Evolutionary conservation across 2,888 invertebrate species (phyloP), one percentile per base, ranked within the genome.

Genomic region (Caenorhabditis japonica): DNA sequence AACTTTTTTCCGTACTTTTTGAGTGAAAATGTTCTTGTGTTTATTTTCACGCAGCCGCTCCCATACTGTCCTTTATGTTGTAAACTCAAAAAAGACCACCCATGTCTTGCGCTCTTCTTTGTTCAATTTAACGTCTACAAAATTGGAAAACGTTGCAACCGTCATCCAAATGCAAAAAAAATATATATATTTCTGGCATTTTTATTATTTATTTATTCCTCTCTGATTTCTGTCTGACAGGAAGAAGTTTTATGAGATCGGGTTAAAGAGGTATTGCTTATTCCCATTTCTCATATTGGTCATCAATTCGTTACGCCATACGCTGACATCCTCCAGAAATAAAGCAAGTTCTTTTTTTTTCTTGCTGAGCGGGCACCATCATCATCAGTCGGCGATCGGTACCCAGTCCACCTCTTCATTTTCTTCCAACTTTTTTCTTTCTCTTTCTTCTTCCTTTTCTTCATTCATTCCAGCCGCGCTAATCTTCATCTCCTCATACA

Each of bases 401-500:
- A 66, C 66, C 66, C 66, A 66, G 56, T 56, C 51, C 66, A 56
- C 64, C 55, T 56, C 55, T 56, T 30, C 66, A 47, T 47, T 56
- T 23, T 17, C 17, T 39, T 55, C 33, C 15, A n/a, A n/a, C 34
- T 13, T 53, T 30, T 33, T 13, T 23, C 15, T 44, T 13, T 46
- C 23, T 46, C 38, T 58, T 58, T 47, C 46, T 44, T 34, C 55
- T 33, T 47, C n/a, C n/a, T n/a, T n/a, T n/a, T n/a, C n/a, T n/a
- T n/a, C n/a, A n/a, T 66, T 49, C 56, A 56, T 66, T 56, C 66
- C 66, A 66, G 56, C 56, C 56, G 56, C 51, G 66, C 66, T 66
- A 66, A 66, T 66, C 66, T 56, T 56, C 66, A 66, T 66, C 66
- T 66, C 56, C 49, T 43, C 56, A 66, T 66, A 66, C 66, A 66